Percentiles rank a stretch among this genome's conserved stretches.
Evolutionary conservation across 2,797 vertebrate genomes (phyloP).

Genomic region (Sebastes minor): DNA sequence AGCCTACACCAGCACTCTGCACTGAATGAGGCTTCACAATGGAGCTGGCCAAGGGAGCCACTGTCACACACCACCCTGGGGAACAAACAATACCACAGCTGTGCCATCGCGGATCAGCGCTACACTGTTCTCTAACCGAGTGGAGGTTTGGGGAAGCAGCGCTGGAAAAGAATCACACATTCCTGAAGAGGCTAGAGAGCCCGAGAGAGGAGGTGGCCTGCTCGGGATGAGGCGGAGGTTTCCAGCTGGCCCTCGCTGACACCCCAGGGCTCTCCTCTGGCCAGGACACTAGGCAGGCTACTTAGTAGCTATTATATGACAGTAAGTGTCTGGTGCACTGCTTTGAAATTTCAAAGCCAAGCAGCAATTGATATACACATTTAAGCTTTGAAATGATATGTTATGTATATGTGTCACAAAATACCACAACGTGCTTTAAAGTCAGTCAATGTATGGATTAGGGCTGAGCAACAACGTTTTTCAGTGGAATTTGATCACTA

Average conservation of each 20-base stretch:
- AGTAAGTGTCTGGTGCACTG: slow-evolving; percentile 61
- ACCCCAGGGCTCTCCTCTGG: slow-evolving; percentile 70
- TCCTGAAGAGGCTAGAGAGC: slow-evolving; percentile 77
- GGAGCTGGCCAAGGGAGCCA: slow-evolving; percentile 65
- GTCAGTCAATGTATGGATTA: background rate
- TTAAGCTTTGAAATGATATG: slow-evolving; percentile 8
- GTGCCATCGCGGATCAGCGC: slow-evolving; percentile 68
- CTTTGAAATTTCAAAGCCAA: slow-evolving; percentile 64
- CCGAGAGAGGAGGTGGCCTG: slow-evolving; percentile 66
- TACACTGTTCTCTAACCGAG: slow-evolving; percentile 64
- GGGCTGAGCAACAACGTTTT: background rate
- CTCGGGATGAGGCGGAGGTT: slow-evolving; percentile 54
- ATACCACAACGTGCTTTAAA: background rate
- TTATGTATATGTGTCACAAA: background rate
- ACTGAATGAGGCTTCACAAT: slow-evolving; percentile 71
- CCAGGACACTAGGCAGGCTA: slow-evolving; percentile 64
- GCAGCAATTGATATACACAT: slow-evolving; percentile 44
- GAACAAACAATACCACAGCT: slow-evolving; percentile 69
- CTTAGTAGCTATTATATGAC: slow-evolving; percentile 73
- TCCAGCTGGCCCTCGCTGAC: slow-evolving; percentile 74
- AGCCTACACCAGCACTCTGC: slow-evolving; percentile 65
- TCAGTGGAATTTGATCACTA: background rate
- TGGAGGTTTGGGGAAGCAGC: slow-evolving; percentile 59
- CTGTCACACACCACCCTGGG: slow-evolving; percentile 72
- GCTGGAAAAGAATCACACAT: slow-evolving; percentile 83